These are phyloP conservation scores for Drosophila ficusphila DNA, from an alignment of 1,140 invertebrate species.

Conservation along the genomic window DNA sequence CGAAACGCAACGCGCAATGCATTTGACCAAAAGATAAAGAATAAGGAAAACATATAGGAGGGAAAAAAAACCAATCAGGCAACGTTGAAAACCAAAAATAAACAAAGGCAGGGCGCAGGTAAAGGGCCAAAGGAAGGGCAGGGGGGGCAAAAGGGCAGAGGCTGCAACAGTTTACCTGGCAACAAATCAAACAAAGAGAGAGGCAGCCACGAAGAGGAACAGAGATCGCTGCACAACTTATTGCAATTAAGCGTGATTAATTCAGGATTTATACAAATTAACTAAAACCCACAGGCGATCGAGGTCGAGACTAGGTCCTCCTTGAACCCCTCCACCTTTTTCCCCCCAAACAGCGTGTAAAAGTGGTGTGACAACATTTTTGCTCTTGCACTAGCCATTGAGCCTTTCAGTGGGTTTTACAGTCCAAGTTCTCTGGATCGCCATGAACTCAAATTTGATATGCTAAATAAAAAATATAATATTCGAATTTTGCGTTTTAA, in stretches of 20 bases:
- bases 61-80: constrained; percentile 73
- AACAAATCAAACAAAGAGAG: constrained; percentile 75
- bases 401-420: constrained; percentile 17
- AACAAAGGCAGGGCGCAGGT: constrained; percentile 74
- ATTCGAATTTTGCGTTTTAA: too few relatives aligned
- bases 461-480: too few relatives aligned
- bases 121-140: constrained; percentile 46
- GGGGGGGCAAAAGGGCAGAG: constrained; percentile 56
- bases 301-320: constrained; percentile 23
- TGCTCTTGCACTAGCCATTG: constrained; percentile 43
- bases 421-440: neutral
- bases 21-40: constrained; percentile 75
- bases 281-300: constrained; percentile 70
- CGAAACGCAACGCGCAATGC: constrained; percentile 71
- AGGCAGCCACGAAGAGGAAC: neutral
- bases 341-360: constrained; percentile 34
- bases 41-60: constrained; percentile 39
- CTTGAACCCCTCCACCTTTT: neutral
- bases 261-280: constrained; percentile 81
- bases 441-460: neutral
- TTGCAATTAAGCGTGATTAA: constrained; percentile 81
- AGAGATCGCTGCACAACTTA: constrained; percentile 44
- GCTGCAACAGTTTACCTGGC: constrained; percentile 80
- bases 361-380: constrained; percentile 79
- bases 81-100: constrained; percentile 80